Evolutionary conservation across 2,113 vertebrate species (phyloP).

Genomic region (Osmerus mordax): DNA sequence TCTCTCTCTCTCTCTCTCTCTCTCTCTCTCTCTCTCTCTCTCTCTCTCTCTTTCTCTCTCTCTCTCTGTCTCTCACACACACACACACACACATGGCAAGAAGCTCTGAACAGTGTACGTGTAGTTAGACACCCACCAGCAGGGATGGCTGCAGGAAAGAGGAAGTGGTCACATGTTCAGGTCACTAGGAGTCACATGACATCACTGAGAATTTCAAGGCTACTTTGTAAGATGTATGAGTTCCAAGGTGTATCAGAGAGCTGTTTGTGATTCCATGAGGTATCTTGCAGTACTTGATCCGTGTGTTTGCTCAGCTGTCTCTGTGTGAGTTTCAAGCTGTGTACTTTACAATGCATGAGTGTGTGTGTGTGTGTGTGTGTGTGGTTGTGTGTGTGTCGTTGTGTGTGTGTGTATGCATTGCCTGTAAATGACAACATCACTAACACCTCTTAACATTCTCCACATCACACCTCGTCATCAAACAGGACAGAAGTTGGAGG

Average conservation of each 20-base stretch:
- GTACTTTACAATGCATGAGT: not conserved
- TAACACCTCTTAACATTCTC: not conserved
- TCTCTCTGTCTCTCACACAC: not conserved
- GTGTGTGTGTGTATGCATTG: constrained; percentile 13
- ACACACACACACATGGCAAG: not conserved
- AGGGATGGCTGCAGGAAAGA: constrained; percentile 50
- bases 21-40: too few species aligned
- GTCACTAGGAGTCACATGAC: not conserved
- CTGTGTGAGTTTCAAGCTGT: not conserved
- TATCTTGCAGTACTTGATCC: not conserved
- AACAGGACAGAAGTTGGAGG: not conserved
- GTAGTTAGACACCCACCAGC: constrained; percentile 39
- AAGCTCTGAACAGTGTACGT: constrained; percentile 20
- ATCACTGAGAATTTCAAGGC: not conserved
- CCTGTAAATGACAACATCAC: not conserved
- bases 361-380: constrained; percentile 18
- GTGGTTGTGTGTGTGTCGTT: too few species aligned
- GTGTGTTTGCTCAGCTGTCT: not conserved
- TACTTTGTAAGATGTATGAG: not conserved
- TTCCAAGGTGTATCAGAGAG: constrained; percentile 37
- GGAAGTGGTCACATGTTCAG: constrained; percentile 43
- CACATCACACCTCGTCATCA: not conserved
- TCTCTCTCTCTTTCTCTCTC: too few species aligned
- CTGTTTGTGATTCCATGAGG: not conserved
- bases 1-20: too few species aligned